phyloP scores from a whole-genome alignment of 2,888 invertebrate genomes.

The Eupithecia vulgata region DNA sequence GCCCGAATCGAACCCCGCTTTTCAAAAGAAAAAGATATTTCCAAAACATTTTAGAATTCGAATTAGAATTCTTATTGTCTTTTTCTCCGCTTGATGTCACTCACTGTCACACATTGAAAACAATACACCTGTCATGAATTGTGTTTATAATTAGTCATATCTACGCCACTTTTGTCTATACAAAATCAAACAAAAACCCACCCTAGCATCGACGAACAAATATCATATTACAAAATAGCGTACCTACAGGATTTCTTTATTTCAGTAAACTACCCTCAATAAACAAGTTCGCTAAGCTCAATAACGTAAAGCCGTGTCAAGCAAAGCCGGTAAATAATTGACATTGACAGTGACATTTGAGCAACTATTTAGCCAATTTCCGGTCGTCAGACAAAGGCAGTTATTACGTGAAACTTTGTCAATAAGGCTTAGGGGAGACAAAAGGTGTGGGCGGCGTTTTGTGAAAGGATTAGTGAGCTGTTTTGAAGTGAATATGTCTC shows the following conservation, averaged over 20 bases:
- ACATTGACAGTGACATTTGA: slow-evolving; percentile 24
- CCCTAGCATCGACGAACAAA: neutral
- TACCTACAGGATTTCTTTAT: neutral
- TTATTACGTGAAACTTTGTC: neutral
- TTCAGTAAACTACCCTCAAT: slow-evolving; percentile 4
- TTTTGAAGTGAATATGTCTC: neutral
- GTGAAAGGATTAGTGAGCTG: slow-evolving; percentile 3
- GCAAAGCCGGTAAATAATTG: slow-evolving; percentile 14
- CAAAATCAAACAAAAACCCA: slow-evolving; percentile 6
- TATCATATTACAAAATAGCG: neutral
- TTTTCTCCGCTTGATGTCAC: neutral
- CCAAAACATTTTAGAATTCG: neutral
- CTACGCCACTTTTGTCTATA: neutral
- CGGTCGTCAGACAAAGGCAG: neutral
- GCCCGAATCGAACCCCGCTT: neutral
- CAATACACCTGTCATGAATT: neutral
- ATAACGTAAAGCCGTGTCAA: slow-evolving; percentile 6
- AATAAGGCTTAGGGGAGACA: slow-evolving; percentile 11
- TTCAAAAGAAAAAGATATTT: neutral
- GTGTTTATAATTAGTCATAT: neutral
- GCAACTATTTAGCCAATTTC: slow-evolving; percentile 22
- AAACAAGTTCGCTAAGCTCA: neutral
- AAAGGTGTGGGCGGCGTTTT: neutral
- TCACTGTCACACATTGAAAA: neutral
- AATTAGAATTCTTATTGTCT: neutral